These are phyloP conservation scores for Aporrectodea caliginosa DNA, from an alignment of 1,140 invertebrate species.

Conservation along the genomic window DNA sequence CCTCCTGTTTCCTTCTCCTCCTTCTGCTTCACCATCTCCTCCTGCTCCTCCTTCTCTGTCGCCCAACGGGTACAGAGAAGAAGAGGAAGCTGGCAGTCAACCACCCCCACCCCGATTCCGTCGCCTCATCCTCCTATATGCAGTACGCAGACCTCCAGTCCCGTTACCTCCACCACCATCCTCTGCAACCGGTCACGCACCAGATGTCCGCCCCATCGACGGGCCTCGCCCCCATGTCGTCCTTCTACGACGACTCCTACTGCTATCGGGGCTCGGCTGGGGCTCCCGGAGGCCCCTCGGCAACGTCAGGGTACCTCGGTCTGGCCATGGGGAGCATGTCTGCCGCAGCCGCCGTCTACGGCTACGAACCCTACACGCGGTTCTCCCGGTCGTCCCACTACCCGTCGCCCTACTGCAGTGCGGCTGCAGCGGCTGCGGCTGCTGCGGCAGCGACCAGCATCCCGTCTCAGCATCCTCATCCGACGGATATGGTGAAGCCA, in stretches of 20 bases:
- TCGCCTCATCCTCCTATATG: not conserved
- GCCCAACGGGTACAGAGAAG: not conserved
- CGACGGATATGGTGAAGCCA: conserved; percentile 72
- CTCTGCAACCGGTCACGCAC: not conserved
- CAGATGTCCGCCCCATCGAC: not conserved
- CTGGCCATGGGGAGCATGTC: not conserved
- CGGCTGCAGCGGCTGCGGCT: not conserved
- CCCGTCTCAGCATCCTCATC: conserved; percentile 7
- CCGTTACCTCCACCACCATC: not conserved
- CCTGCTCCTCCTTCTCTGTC: not conserved
- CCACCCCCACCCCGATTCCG: not conserved
- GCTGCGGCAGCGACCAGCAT: not conserved
- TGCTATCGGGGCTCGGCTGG: not conserved
- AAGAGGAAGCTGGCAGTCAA: not conserved
- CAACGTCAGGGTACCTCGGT: too few relatives aligned
- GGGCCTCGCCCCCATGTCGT: not conserved
- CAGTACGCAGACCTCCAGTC: not conserved
- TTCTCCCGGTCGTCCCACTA: not conserved
- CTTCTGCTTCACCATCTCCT: not conserved
- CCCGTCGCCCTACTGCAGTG: not conserved
- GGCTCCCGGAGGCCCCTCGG: too few relatives aligned
- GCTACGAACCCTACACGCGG: not conserved
- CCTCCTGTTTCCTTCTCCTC: not conserved
- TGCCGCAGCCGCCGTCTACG: not conserved
- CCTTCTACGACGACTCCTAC: conserved; percentile 14